These are phyloP conservation scores for Neoaliturus tenellus DNA, from an alignment of 2,888 invertebrate species.

Conservation along the genomic window DNA sequence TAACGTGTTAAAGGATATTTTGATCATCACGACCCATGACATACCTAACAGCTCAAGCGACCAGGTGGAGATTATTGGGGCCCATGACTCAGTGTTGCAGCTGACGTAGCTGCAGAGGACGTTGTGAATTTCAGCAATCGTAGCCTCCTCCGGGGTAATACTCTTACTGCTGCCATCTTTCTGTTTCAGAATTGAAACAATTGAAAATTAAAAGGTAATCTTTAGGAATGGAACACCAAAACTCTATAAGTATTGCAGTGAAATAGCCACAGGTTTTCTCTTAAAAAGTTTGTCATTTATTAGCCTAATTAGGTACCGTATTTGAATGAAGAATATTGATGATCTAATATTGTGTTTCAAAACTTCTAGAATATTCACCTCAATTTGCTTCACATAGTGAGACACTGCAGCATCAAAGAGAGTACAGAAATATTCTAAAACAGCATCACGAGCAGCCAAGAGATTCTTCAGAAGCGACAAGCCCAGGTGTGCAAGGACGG, in stretches of 20 bases:
- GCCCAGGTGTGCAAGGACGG: conserved; percentile 81
- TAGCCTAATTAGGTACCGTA: no score
- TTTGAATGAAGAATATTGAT: no score
- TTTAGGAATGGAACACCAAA: no score
- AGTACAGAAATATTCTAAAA: conserved; percentile 90
- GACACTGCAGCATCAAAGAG: conserved; percentile 90
- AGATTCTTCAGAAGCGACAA: conserved; percentile 86
- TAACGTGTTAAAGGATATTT: no score
- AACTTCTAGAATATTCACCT: conserved; percentile 73
- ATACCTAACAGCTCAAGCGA: conserved; percentile 84
- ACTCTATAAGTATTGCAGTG: no score
- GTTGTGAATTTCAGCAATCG: conserved; percentile 78
- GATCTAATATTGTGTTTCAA: no score
- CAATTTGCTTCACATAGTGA: conserved; percentile 82
- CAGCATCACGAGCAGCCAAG: conserved; percentile 91
- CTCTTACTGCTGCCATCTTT: conserved; percentile 63
- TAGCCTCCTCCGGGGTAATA: conserved; percentile 47
- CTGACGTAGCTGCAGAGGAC: conserved; percentile 81
- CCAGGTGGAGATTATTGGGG: conserved; percentile 87
- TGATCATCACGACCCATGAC: no score
- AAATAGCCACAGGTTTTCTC: no score
- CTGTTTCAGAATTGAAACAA: no score
- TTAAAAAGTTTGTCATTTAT: conserved; percentile 52
- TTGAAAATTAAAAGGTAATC: no score
- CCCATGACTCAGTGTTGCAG: conserved; percentile 84